A percentile compares a stretch with the other conserved stretches of the same genome.
These are phyloP conservation scores for Phaetusa simplex DNA, from an alignment of 2,113 vertebrate genomes.

Conservation along the genomic window DNA sequence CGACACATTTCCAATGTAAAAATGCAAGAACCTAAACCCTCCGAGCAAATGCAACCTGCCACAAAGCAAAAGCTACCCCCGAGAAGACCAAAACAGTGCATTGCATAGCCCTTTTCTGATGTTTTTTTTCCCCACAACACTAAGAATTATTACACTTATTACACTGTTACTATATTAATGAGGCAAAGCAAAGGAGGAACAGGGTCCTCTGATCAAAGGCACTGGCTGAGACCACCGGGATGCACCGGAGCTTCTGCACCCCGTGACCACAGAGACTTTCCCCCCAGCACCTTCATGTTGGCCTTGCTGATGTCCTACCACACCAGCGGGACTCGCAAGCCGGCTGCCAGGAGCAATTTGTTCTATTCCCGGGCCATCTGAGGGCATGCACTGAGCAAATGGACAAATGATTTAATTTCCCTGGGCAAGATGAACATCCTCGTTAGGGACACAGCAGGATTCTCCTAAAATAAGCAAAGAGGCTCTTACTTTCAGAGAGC, in stretches of 20 bases:
- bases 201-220: background rate
- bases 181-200: background rate
- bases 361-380: background rate
- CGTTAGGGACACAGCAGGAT: conserved; percentile 17
- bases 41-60: background rate
- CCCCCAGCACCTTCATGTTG: background rate
- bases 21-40: background rate
- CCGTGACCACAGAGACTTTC: background rate
- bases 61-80: background rate
- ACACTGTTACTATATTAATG: background rate
- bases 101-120: background rate
- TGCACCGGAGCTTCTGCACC: background rate
- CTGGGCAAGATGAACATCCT: conserved; percentile 20
- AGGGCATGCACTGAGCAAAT: background rate
- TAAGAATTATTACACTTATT: background rate
- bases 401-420: conserved; percentile 45
- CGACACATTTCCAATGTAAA: background rate
- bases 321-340: background rate
- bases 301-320: background rate
- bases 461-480: background rate
- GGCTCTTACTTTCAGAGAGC: background rate
- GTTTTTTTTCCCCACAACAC: background rate
- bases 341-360: conserved; percentile 44
- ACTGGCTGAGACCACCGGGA: background rate
- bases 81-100: background rate